Base-by-base conservation (phyloP, 2,888 invertebrate genomes). In the Lagria hirta region DNA sequence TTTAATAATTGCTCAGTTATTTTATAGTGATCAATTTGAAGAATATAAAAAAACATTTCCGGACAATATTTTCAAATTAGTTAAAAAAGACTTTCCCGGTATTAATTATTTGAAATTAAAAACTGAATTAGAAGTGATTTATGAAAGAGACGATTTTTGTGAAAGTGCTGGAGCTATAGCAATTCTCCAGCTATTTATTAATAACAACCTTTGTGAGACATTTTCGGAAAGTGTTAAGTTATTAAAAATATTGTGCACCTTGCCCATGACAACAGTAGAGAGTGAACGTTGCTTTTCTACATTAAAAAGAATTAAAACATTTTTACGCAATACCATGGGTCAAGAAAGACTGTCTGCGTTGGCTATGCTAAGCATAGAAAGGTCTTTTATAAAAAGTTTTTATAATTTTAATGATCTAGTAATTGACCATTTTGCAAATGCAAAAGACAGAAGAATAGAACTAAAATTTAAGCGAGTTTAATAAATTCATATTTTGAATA, bases 231-330 rank as follows among this genome's bases (percentile, higher is more conserved):
- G 43, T 16, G 30, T 48, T 16, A 58, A 56, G 52, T 44, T 62
- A n/a, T 35, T 64, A 23, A 22, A 51, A 29, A 57, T 64, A 12
- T 16, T 61, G 10, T 29, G 50, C 22, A 61, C 64, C 14, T 55
- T 50, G 4, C 62, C 63, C 4, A 61, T 62, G 59, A 43, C 53
- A 14, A 51, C 57, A 18, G 28, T 53, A 21, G 61, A 62, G 41
- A 37, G 38, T 3, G 60, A 60, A 49, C 38, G 54, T 16, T 49
- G 43, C 26, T 55, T 59, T 38, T 57, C 57, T 7, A 43, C 51
- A 2, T 32, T 61, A 15, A 60, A 59, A 29, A 32, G 58, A 20
- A 52, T 61, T 8, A 59, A 58, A 37, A 57, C 51, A 4, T 61
- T 58, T 44, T 22, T 56, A n/a, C 38, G 51, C 32, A 61, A 50